These are phyloP conservation scores for Rhagoletis zephyria DNA, from an alignment of 1,140 invertebrate species.

Conservation along the genomic window DNA sequence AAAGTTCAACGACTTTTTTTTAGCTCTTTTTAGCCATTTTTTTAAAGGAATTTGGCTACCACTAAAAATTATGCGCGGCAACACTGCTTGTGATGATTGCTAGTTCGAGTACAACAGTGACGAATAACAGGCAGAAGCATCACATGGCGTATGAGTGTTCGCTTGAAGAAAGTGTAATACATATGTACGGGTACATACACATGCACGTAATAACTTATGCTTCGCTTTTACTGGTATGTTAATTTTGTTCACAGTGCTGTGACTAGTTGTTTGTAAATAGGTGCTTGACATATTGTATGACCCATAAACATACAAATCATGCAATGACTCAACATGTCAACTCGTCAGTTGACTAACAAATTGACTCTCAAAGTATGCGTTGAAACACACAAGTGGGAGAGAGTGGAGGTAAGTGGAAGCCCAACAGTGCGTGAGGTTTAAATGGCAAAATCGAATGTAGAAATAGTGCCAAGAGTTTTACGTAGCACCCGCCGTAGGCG, in stretches of 20 bases:
- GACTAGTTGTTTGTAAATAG: background rate
- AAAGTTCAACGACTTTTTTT: too few species aligned
- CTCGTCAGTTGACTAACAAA: conserved; percentile 30
- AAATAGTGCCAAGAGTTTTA: background rate
- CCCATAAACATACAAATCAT: conserved; percentile 52
- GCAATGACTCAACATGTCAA: conserved; percentile 24
- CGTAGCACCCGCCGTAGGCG: too few species aligned
- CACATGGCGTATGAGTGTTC: background rate
- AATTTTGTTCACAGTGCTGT: background rate
- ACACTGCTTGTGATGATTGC: background rate
- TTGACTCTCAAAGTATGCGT: background rate
- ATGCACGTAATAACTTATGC: background rate
- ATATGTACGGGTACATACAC: too few species aligned
- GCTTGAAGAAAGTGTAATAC: background rate
- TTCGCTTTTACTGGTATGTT: background rate
- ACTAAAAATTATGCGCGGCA: too few species aligned
- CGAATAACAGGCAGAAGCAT: background rate
- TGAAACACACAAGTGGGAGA: too few species aligned
- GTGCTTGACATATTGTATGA: conserved; percentile 44
- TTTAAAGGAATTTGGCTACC: too few species aligned
- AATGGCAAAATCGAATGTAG: background rate
- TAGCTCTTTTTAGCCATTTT: too few species aligned
- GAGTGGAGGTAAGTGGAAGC: background rate
- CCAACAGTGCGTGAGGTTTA: background rate
- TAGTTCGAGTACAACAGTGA: background rate